Conservation (phyloP, 2,888 invertebrate genomes). For the Aspidiotus rigidus region DNA sequence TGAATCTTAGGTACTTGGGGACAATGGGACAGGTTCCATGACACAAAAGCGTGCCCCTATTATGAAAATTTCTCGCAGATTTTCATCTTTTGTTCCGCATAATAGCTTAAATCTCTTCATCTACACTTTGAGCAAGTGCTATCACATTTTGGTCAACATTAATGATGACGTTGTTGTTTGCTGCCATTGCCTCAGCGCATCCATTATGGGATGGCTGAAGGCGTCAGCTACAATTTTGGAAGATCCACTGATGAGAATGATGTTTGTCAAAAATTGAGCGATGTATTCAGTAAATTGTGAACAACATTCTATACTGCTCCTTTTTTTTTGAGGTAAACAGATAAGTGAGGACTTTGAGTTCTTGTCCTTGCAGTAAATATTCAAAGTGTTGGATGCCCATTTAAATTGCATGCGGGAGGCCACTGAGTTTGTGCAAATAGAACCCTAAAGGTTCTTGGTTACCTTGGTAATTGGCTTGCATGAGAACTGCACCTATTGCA, state of each 20-base stretch:
- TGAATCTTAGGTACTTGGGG: conserved; percentile 36
- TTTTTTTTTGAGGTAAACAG: conserved; percentile 31
- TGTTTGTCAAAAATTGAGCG: conserved; percentile 33
- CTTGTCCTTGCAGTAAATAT: conserved; percentile 34
- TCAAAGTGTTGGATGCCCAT: conserved; percentile 27
- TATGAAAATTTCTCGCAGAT: neutral
- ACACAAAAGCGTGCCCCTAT: neutral
- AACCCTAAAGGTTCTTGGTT: neutral
- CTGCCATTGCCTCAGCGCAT: no score
- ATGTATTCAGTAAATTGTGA: conserved; percentile 22
- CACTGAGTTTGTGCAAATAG: neutral
- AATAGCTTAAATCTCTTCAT: neutral
- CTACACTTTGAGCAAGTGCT: neutral
- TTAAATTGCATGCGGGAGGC: conserved; percentile 7
- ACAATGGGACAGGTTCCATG: conserved; percentile 19
- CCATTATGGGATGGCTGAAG: conserved; percentile 18
- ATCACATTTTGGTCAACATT: neutral
- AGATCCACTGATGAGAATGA: neutral
- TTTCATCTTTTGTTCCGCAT: neutral
- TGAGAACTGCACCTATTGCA: neutral
- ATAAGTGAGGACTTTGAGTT: conserved; percentile 30
- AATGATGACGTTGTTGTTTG: no score
- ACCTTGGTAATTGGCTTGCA: neutral
- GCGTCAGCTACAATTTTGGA: conserved; percentile 25
- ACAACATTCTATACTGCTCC: conserved; percentile 14